Conservation (phyloP, 2,797 vertebrate species). For the Lithobates pipiens region DNA sequence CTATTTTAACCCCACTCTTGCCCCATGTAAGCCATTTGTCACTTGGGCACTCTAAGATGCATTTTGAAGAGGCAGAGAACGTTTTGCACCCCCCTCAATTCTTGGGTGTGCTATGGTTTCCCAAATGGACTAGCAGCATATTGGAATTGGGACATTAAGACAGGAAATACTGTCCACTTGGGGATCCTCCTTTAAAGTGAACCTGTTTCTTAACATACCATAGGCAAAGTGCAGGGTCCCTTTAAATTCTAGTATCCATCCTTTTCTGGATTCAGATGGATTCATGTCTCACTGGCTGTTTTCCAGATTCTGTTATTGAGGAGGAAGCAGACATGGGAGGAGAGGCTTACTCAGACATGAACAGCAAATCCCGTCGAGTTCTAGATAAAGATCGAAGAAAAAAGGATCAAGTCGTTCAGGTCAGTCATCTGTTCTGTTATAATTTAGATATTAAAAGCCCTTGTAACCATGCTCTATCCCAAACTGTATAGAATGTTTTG, state of each 20-base stretch:
- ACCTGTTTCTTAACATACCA: background rate
- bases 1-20: too few relatives aligned
- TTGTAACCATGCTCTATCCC: too few relatives aligned
- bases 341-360: conserved; percentile 92
- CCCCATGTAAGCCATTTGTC: too few relatives aligned
- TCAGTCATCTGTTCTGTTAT: conserved; percentile 65
- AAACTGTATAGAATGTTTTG: too few relatives aligned
- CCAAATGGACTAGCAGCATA: too few relatives aligned
- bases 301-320: conserved; percentile 74
- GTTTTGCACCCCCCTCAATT: too few relatives aligned
- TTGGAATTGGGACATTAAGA: too few relatives aligned
- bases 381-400: conserved; percentile 93
- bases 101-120: too few relatives aligned
- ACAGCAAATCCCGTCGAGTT: conserved; percentile 92
- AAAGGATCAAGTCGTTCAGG: conserved; percentile 89
- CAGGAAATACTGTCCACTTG: too few relatives aligned
- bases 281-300: background rate
- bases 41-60: too few relatives aligned
- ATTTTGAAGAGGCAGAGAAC: too few relatives aligned
- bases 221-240: background rate
- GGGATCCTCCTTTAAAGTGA: too few relatives aligned
- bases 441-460: background rate
- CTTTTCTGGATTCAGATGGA: background rate
- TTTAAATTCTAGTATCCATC: background rate
- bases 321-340: conserved; percentile 72